A percentile compares a stretch with the other conserved stretches of the same genome.
These are phyloP conservation scores for Drosophila engyochracea DNA, from an alignment of 2,888 invertebrate genomes.

Conservation along the genomic window DNA sequence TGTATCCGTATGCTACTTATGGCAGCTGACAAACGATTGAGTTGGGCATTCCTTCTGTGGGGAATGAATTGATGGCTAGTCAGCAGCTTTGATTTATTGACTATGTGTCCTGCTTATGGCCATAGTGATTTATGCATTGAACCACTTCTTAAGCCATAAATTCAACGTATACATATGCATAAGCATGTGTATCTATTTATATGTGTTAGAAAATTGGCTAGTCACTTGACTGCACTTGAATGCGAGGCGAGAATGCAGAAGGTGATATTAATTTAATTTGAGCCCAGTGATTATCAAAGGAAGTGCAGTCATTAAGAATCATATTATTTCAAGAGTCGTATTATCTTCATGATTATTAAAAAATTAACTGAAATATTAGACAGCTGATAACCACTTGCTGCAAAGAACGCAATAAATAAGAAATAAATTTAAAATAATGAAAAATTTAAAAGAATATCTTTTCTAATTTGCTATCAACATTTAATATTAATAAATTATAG, in stretches of 20 bases:
- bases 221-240: conserved; percentile 14
- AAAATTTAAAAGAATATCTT: not conserved
- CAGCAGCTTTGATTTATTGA: conserved; percentile 69
- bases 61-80: conserved; percentile 42
- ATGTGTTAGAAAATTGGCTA: conserved; percentile 1
- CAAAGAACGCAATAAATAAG: too few relatives aligned
- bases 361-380: not conserved
- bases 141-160: conserved; percentile 34
- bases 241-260: conserved; percentile 8
- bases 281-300: too few relatives aligned
- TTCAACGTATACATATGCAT: conserved; percentile 8
- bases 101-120: conserved; percentile 31
- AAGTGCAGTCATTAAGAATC: not conserved
- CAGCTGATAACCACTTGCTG: not conserved
- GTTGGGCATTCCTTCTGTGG: not conserved
- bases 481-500: not conserved
- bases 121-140: conserved; percentile 60
- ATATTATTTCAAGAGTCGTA: not conserved
- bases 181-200: not conserved
- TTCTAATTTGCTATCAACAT: not conserved
- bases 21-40: conserved; percentile 4
- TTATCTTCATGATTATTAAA: too few relatives aligned
- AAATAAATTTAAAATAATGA: not conserved
- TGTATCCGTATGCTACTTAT: not conserved
- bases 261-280: not conserved